Evolutionary conservation across 2,113 vertebrate species (phyloP), one percentile per base, ranked within the genome.

Genomic region (Piliocolobus tephrosceles): DNA sequence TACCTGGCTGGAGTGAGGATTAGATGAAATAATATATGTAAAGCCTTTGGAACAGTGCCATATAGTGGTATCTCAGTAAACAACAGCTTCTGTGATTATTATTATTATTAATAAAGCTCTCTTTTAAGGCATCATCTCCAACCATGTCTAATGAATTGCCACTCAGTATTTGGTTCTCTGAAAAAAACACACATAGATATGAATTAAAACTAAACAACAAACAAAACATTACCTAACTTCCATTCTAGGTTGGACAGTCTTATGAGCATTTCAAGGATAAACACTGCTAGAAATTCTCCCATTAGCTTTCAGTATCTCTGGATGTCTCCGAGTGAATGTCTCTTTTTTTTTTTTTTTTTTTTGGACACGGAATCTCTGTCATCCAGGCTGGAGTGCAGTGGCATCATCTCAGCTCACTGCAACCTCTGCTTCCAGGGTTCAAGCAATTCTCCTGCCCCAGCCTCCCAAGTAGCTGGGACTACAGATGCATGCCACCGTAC

Each of bases 1-100:
- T 23, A 6, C 2, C 30, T 40, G 47, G 66, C 73, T 81, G 5
- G 9, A 20, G 20, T 10, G 52, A 61, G 38, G 50, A 35, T 35
- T 9, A 5, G 9, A 27, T 52, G 43, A 57, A 13, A 20, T 10
- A 17, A 40, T 7, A 13, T 5, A 9, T 1, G 3, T 0, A 40
- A 25, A 76, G 20, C 27, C n/a, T 22, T 2, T 1, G 4, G 6
- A 58, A 23, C 38, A 6, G 17, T 0, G 5, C 7, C 45, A 3
- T 9, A 2, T 0, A 43, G 45, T 2, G 2, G 4, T 1, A 2
- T 4, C 47, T 70, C 47, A 8, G 50, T 12, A 58, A n/a, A 12
- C 6, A 8, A 47, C 30, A 32, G 30, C 12, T 2, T 11, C 93
- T 81, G 32, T 38, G 22, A 25, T 38, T 3, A 8, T 22, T 11